Percentiles rank a stretch among this genome's conserved stretches.
These are phyloP conservation scores for Sceloporus undulatus DNA, from an alignment of 2,113 vertebrate species.

Conservation along the genomic window DNA sequence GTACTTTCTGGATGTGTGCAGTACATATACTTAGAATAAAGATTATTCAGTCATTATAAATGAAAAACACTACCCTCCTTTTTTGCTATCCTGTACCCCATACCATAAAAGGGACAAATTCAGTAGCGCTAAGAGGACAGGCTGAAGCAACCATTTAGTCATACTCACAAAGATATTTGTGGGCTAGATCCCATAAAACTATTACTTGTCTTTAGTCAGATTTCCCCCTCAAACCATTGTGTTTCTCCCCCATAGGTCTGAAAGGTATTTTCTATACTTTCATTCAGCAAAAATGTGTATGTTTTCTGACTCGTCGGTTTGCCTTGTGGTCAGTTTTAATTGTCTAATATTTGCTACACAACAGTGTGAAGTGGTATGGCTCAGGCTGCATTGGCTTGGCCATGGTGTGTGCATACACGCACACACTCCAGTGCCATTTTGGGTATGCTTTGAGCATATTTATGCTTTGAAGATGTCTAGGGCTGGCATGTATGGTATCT, in stretches of 20 bases:
- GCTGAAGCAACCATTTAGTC: neutral
- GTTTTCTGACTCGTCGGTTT: neutral
- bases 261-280: neutral
- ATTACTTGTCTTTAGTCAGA: neutral
- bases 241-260: neutral
- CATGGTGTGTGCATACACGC: neutral
- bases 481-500: neutral
- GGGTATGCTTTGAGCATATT: neutral
- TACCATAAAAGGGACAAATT: neutral
- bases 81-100: neutral
- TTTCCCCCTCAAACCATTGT: neutral
- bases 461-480: neutral
- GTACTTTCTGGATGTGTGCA: neutral
- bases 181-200: neutral
- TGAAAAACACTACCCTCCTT: too few species aligned
- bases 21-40: neutral
- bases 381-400: neutral
- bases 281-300: neutral
- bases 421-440: neutral
- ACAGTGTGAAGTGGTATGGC: too few species aligned
- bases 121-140: too few species aligned
- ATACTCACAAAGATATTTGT: neutral
- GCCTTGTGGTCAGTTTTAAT: neutral
- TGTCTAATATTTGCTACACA: neutral
- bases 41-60: neutral